Percentiles rank a stretch among this genome's conserved stretches.
These are phyloP conservation scores for Pyrrhia umbra DNA, from an alignment of 2,888 invertebrate genomes.

Conservation along the genomic window DNA sequence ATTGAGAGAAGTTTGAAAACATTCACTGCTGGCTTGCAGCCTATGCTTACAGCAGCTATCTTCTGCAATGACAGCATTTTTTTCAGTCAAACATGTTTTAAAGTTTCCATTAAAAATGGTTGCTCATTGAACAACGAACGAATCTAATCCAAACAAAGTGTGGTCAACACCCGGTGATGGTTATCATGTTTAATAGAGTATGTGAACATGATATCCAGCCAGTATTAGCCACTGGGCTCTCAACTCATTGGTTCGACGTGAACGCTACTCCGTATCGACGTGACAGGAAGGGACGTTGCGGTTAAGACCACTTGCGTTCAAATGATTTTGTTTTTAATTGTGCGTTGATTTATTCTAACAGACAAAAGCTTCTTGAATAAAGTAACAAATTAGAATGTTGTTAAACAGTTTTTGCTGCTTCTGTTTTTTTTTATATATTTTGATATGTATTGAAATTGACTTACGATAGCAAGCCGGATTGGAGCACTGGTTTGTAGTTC, in stretches of 20 bases:
- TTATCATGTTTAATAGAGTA: slow-evolving; percentile 80
- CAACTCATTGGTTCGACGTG: slow-evolving; percentile 75
- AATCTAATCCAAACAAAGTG: slow-evolving; percentile 65
- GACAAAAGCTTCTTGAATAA: slow-evolving; percentile 42
- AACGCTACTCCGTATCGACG: slow-evolving; percentile 63
- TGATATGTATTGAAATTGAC: slow-evolving; percentile 13
- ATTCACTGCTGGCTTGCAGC: not conserved
- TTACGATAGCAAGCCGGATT: not conserved
- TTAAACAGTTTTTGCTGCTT: slow-evolving; percentile 29
- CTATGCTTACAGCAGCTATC: no score
- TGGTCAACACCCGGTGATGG: slow-evolving; percentile 73
- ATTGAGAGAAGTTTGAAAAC: not conserved
- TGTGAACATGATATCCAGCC: slow-evolving; percentile 80
- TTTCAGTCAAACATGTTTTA: no score
- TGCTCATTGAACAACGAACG: slow-evolving; percentile 44
- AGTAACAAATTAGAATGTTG: slow-evolving; percentile 28
- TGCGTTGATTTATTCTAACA: slow-evolving; percentile 49
- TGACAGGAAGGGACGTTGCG: slow-evolving; percentile 67
- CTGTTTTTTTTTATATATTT: not conserved
- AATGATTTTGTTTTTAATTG: slow-evolving; percentile 60
- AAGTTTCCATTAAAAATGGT: slow-evolving; percentile 17
- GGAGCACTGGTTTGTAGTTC: not conserved
- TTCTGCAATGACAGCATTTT: no score
- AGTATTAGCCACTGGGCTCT: slow-evolving; percentile 72
- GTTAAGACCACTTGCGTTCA: slow-evolving; percentile 57